Conservation (phyloP, 2,797 vertebrate genomes). For the Anas capensis region DNA sequence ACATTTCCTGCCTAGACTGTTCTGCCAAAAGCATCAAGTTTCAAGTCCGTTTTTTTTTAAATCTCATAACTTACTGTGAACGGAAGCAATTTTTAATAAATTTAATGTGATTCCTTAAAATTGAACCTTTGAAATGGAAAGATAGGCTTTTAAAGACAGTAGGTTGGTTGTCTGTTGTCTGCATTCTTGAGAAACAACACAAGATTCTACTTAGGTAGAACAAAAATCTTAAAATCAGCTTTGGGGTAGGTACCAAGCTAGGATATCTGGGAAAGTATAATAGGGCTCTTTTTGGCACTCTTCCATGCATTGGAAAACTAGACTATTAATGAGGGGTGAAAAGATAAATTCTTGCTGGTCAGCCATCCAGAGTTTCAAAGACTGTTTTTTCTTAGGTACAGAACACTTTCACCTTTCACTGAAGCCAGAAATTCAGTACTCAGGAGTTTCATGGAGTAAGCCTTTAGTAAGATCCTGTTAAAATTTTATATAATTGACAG, state of each 20-base stretch:
- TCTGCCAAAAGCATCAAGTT: conserved; percentile 7
- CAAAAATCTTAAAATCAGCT: background rate
- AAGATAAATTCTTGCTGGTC: conserved; percentile 8
- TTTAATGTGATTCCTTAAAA: background rate
- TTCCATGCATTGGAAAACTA: background rate
- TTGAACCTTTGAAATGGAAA: background rate
- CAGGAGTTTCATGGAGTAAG: background rate
- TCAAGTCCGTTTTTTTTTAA: background rate
- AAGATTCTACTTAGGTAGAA: background rate
- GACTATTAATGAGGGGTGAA: background rate
- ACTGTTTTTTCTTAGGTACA: background rate
- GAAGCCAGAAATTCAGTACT: background rate
- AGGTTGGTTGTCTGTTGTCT: background rate
- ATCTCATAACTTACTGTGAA: background rate
- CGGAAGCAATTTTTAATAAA: background rate
- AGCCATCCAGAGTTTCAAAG: background rate
- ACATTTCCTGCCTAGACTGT: background rate
- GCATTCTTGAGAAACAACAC: background rate
- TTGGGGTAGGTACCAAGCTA: background rate
- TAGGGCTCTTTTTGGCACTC: background rate
- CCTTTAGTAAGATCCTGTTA: background rate
- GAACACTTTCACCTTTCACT: background rate
- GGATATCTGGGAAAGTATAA: background rate
- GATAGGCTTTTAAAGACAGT: background rate
- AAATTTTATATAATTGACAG: background rate